These are phyloP conservation scores for Clistopyga incitator DNA, from an alignment of 2,888 invertebrate species.

Conservation along the genomic window DNA sequence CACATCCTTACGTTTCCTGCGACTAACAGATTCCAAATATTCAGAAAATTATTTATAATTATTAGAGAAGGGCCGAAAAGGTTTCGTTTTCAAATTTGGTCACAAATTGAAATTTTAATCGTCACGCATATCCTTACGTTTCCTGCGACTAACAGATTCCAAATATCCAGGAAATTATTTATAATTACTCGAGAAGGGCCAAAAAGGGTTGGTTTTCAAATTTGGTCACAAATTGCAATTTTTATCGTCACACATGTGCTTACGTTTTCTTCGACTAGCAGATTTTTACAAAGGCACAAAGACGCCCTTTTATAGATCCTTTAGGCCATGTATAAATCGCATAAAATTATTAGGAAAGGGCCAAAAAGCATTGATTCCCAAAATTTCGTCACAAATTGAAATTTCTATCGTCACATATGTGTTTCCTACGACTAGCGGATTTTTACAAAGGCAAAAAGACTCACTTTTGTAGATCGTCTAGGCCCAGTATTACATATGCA, in stretches of 20 bases:
- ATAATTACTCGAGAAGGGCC: too few relatives aligned
- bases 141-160: too few relatives aligned
- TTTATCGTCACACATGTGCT: background rate
- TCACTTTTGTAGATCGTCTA: slow-evolving; percentile 42
- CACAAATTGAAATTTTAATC: background rate
- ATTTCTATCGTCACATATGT: background rate
- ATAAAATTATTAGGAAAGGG: too few relatives aligned
- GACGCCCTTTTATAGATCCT: slow-evolving; percentile 44
- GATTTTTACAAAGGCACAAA: slow-evolving; percentile 44
- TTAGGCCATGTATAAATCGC: background rate
- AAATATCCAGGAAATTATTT: too few relatives aligned
- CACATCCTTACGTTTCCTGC: too few relatives aligned
- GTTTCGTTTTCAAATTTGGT: too few relatives aligned
- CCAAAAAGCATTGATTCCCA: background rate
- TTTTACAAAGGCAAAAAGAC: slow-evolving; percentile 42
- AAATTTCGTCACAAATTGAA: slow-evolving; percentile 1
- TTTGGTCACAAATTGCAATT: background rate
- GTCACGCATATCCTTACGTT: too few relatives aligned
- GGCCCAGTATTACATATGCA: slow-evolving; percentile 1
- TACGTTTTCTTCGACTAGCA: background rate
- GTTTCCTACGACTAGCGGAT: slow-evolving; percentile 19
- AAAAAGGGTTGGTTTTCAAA: too few relatives aligned
- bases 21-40: too few relatives aligned
- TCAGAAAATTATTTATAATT: too few relatives aligned
- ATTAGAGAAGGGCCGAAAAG: too few relatives aligned